Conservation (phyloP, 2,113 vertebrate genomes). For the Diadophis punctatus region DNA sequence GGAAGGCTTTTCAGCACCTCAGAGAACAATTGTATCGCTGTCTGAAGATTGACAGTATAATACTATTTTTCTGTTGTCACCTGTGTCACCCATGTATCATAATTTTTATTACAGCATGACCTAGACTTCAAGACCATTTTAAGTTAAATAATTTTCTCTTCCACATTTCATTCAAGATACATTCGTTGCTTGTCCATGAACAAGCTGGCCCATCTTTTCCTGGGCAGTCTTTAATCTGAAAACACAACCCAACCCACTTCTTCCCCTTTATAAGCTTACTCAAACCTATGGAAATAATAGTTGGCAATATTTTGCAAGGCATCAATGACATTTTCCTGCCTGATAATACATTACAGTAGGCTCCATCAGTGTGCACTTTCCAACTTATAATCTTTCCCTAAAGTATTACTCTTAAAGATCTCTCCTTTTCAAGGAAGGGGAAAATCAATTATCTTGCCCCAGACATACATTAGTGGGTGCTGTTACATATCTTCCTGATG, state of each 20-base stretch:
- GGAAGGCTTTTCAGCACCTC: conserved; percentile 56
- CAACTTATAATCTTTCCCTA: conserved; percentile 57
- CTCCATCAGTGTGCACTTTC: conserved; percentile 49
- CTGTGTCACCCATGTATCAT: conserved; percentile 41
- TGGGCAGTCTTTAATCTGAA: conserved; percentile 47
- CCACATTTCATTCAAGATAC: neutral
- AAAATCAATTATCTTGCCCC: conserved; percentile 59
- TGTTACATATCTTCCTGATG: conserved; percentile 61
- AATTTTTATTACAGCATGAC: conserved; percentile 48
- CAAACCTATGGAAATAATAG: conserved; percentile 42
- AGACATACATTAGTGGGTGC: conserved; percentile 59
- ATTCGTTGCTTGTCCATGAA: conserved; percentile 57
- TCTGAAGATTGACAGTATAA: conserved; percentile 52
- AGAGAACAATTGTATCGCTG: conserved; percentile 65
- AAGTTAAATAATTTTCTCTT: conserved; percentile 21
- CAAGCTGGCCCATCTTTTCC: conserved; percentile 21
- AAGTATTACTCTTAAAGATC: conserved; percentile 53
- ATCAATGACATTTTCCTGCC: conserved; percentile 48
- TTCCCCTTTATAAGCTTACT: conserved; percentile 4
- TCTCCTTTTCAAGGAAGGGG: conserved; percentile 53
- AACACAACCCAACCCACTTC: conserved; percentile 53
- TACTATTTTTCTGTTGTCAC: conserved; percentile 58
- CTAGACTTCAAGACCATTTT: conserved; percentile 50
- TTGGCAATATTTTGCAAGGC: conserved; percentile 51
- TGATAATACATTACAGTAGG: conserved; percentile 34